Evolutionary conservation across 2,797 vertebrate genomes (phyloP).

Genomic region (Chrysocyon brachyurus): DNA sequence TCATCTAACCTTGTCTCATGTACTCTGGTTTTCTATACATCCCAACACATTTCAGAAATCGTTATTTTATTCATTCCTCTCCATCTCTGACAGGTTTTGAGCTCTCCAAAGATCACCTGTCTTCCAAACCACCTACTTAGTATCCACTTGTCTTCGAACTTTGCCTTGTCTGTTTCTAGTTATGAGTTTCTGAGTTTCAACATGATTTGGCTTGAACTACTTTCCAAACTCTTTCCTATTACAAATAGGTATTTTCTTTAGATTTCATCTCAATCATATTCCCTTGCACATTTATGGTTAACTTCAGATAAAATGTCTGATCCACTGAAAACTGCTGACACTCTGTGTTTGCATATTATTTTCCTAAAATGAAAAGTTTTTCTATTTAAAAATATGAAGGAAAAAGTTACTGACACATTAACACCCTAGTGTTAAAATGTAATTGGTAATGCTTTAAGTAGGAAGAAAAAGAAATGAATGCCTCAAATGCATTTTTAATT

Average conservation of each 20-base stretch:
- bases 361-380: constrained; percentile 12
- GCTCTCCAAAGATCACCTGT: not conserved
- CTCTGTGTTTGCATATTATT: not conserved
- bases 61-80: not conserved
- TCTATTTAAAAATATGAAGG: not conserved
- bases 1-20: not conserved
- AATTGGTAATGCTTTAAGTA: not conserved
- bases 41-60: not conserved
- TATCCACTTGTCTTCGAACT: not conserved
- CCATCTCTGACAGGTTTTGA: not conserved
- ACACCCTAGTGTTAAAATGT: not conserved
- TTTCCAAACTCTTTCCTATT: not conserved
- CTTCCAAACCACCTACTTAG: not conserved
- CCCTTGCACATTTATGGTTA: not conserved
- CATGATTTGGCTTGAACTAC: not conserved
- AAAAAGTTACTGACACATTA: not conserved
- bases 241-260: not conserved
- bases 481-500: constrained; percentile 12
- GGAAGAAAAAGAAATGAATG: not conserved
- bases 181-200: constrained; percentile 11
- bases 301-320: constrained; percentile 19
- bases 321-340: not conserved
- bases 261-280: constrained; percentile 3
- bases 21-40: not conserved
- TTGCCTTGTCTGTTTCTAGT: not conserved